Conservation (phyloP, 2,888 invertebrate species). For the Lymantria dispar region DNA sequence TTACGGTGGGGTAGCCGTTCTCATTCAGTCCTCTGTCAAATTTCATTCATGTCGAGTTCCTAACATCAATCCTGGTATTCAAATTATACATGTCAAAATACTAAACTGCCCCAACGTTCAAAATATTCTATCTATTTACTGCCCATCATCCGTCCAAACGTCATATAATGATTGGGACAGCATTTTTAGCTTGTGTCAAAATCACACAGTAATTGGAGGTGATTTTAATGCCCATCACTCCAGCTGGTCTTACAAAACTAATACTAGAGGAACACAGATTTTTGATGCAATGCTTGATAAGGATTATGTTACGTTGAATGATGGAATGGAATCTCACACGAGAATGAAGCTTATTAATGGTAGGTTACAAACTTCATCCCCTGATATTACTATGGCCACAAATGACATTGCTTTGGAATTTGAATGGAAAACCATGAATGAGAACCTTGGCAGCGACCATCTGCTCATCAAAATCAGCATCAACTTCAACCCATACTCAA, state of each 20-base stretch:
- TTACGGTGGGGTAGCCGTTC: constrained; percentile 1
- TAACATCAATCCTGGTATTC: constrained; percentile 3
- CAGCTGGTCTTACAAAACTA: constrained; percentile 1
- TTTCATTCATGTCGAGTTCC: no score
- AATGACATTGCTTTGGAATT: constrained; percentile 2
- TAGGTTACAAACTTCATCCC: background rate
- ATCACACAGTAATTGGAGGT: background rate
- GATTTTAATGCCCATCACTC: constrained; percentile 3
- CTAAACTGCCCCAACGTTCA: background rate
- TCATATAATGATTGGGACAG: background rate
- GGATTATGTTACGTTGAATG: background rate
- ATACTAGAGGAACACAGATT: no score
- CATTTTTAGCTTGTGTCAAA: background rate
- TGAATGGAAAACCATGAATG: constrained; percentile 1
- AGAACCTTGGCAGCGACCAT: constrained; percentile 3
- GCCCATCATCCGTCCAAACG: background rate
- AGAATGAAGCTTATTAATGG: constrained; percentile 1
- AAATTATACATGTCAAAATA: background rate
- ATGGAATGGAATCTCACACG: background rate
- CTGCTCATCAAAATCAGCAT: background rate
- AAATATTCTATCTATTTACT: background rate
- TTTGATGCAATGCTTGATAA: background rate
- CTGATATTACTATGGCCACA: constrained; percentile 1
- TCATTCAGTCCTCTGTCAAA: background rate
- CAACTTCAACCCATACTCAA: background rate